Percentiles rank a stretch among this genome's conserved stretches.
phyloP scores from a whole-genome alignment of 2,888 invertebrate genomes.

The Byasa hedistus region DNA sequence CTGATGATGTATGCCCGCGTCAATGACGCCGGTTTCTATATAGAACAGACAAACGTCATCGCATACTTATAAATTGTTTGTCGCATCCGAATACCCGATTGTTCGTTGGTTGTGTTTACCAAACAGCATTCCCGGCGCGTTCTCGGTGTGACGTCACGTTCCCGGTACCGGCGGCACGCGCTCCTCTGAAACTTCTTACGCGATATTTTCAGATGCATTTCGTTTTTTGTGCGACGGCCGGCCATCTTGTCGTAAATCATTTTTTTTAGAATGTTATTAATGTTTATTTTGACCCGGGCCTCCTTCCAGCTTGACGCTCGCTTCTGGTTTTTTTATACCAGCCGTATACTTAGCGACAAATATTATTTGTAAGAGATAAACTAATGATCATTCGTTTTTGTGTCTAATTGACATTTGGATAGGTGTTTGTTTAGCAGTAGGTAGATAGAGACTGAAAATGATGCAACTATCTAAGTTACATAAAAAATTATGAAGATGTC shows the following conservation, averaged over 20 bases:
- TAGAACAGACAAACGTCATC: constrained; percentile 18
- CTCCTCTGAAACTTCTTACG: constrained; percentile 19
- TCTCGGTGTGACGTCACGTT: constrained; percentile 26
- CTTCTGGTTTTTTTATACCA: background rate
- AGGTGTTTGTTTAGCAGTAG: too few species aligned
- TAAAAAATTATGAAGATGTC: too few species aligned
- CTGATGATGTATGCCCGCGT: background rate
- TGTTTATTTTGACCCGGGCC: constrained; percentile 26
- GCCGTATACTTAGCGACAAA: background rate
- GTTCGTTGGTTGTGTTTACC: constrained; percentile 26
- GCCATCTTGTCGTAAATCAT: constrained; percentile 26
- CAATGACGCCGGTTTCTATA: constrained; percentile 11
- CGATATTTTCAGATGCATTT: constrained; percentile 26
- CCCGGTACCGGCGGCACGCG: constrained; percentile 23
- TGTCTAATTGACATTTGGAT: too few species aligned
- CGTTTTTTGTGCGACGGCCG: constrained; percentile 12
- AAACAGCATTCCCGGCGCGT: constrained; percentile 25
- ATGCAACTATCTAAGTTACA: too few species aligned
- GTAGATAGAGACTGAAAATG: too few species aligned
- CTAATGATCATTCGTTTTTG: too few species aligned
- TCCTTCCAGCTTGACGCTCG: constrained; percentile 6
- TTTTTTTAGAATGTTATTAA: constrained; percentile 26
- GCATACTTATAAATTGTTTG: constrained; percentile 29
- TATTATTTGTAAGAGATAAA: background rate
- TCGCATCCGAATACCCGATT: constrained; percentile 27